phyloP scores from a whole-genome alignment of 2,113 vertebrate genomes.

The Mixornis gularis region DNA sequence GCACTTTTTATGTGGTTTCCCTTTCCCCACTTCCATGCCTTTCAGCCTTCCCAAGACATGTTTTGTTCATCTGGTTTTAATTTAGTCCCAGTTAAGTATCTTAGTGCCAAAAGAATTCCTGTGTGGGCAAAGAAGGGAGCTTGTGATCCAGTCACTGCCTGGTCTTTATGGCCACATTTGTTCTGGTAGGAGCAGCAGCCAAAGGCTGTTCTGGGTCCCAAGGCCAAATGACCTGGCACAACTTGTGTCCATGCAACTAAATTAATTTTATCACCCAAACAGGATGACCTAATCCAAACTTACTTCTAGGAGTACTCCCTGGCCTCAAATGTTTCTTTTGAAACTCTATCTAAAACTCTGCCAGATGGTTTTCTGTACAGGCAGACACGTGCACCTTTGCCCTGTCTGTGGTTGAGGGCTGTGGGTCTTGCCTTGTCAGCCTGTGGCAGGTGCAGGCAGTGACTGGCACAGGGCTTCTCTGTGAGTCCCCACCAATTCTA shows the following conservation, averaged over 20 bases:
- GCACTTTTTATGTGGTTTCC: neutral
- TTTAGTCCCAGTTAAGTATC: neutral
- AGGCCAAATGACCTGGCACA: neutral
- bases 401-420: neutral
- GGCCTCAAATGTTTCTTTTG: neutral
- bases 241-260: neutral
- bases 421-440: neutral
- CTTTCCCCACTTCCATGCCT: neutral
- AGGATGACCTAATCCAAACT: neutral
- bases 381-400: neutral
- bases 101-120: neutral
- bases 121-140: neutral
- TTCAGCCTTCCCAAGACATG: neutral
- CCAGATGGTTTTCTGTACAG: neutral
- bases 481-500: neutral
- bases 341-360: neutral
- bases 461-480: neutral
- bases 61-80: neutral
- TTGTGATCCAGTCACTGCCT: neutral
- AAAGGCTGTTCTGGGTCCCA: neutral
- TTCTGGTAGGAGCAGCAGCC: neutral
- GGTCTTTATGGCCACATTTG: neutral
- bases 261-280: neutral
- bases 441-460: neutral
- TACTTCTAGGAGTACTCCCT: neutral